Base-by-base conservation (phyloP, 2,888 invertebrate genomes). In the Tethea ocularis region DNA sequence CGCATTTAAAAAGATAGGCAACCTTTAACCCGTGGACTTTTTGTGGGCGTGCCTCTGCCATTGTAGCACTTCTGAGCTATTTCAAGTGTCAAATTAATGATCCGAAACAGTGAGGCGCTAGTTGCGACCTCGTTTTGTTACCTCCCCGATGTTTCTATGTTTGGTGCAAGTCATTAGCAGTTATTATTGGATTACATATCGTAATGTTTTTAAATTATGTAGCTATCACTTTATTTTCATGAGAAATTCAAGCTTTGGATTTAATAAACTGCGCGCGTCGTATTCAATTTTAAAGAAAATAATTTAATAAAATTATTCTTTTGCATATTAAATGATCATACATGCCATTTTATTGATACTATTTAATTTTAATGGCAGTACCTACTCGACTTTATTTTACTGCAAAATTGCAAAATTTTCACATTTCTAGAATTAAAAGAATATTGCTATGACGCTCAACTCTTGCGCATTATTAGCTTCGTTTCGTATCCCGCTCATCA, bases 71-170 rank as follows among this genome's bases (percentile, higher is more conserved):
- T 82, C 80, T 75, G 76, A 83, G 82, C 81, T 80, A 85, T 86
- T 85, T 78, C 79, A 77, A 87, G 88, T 90, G 91, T 91, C 91
- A 89, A 89, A 90, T 91, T 91, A 91, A 91, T 91, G 89, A 88
- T 87, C 80, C 85, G 86, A 84, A 87, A 84, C 84, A 83, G 82
- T 81, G 82, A 83, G 81, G 78, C 75, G 81, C 73, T 82, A 64
- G 81, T 67, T 76, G 72, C 72, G 84, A 82, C 83, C 84, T 71
- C 78, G 73, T 79, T 83, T 70, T 67, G 46, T 63, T 61, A 41
- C 68, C 69, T 73, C 58, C 63, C 72, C 61, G 56, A 22, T 22
- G 33, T 54, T 67, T 74, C 69, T 72, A 67, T 66, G 67, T 68
- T 41, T 74, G 77, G 73, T 64, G 56, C 68, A 77, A 78, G 62